A percentile compares a stretch with the other conserved stretches of the same genome.
phyloP scores from a whole-genome alignment of 2,888 invertebrate species.

The Xiphydria camelus region DNA sequence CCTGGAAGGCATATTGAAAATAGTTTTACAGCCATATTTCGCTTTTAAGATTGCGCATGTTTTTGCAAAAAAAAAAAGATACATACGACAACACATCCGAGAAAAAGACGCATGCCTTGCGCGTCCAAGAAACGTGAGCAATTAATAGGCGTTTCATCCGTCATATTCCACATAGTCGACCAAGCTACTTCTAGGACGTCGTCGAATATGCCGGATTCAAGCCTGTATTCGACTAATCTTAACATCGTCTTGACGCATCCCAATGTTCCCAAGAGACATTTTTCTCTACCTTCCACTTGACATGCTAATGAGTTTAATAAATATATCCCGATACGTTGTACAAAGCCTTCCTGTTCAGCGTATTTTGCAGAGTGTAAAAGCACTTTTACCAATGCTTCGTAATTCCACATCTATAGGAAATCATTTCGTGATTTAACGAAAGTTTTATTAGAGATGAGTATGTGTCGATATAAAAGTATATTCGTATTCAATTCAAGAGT shows the following conservation, averaged over 20 bases:
- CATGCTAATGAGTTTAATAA: conserved; percentile 94
- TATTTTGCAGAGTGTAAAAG: conserved; percentile 80
- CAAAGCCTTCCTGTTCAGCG: conserved; percentile 85
- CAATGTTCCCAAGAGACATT: conserved; percentile 85
- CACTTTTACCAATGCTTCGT: conserved; percentile 82
- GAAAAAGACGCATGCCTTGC: conserved; percentile 87
- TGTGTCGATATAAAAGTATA: conserved; percentile 1
- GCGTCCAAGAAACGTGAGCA: conserved; percentile 88
- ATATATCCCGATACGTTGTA: conserved; percentile 93
- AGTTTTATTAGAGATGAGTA: conserved; percentile 1
- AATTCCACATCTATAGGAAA: conserved; percentile 78
- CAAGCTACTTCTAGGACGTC: conserved; percentile 97
- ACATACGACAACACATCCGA: conserved; percentile 81
- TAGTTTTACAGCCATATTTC: neutral
- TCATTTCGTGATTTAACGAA: conserved; percentile 10
- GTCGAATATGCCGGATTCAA: conserved; percentile 79
- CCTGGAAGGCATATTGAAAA: conserved; percentile 60
- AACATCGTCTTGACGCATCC: conserved; percentile 88
- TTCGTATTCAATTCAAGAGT: neutral
- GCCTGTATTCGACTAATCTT: conserved; percentile 79
- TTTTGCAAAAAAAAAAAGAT: conserved; percentile 14
- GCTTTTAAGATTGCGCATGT: conserved; percentile 1
- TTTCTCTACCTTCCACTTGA: conserved; percentile 93
- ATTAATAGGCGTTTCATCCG: conserved; percentile 94
- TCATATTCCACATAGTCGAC: conserved; percentile 99